phyloP scores from a whole-genome alignment of 2,797 vertebrate species.

The Carapus acus region DNA sequence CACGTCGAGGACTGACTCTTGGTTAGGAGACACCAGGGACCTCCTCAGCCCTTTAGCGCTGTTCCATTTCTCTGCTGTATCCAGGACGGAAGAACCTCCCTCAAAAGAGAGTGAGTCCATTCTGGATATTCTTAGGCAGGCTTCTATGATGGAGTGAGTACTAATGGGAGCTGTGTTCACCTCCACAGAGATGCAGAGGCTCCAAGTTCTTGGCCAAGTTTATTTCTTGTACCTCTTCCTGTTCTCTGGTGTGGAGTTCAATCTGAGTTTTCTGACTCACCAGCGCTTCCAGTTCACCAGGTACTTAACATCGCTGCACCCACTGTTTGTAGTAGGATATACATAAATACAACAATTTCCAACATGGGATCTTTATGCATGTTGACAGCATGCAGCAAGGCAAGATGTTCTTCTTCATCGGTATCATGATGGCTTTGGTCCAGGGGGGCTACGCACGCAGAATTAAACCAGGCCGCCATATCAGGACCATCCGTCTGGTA shows the following conservation, averaged over 20 bases:
- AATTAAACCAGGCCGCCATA: slow-evolving; percentile 84
- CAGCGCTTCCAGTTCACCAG: slow-evolving; percentile 94
- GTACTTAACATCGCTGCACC: slow-evolving; percentile 66
- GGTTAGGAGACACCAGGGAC: slow-evolving; percentile 69
- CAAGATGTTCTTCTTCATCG: slow-evolving; percentile 99
- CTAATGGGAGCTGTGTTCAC: slow-evolving; percentile 2
- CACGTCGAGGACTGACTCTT: too few species aligned
- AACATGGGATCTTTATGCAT: not conserved
- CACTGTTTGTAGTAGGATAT: too few species aligned
- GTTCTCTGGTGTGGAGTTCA: slow-evolving; percentile 95
- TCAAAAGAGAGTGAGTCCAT: slow-evolving; percentile 73
- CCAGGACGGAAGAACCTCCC: slow-evolving; percentile 71
- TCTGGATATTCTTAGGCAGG: not conserved
- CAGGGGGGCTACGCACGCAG: slow-evolving; percentile 90
- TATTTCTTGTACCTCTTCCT: slow-evolving; percentile 96
- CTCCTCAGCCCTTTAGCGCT: slow-evolving; percentile 85
- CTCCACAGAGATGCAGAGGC: slow-evolving; percentile 75
- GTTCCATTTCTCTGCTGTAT: slow-evolving; percentile 85
- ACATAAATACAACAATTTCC: too few species aligned
- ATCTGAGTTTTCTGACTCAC: slow-evolving; percentile 90
- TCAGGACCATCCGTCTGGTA: slow-evolving; percentile 81
- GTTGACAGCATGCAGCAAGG: slow-evolving; percentile 89
- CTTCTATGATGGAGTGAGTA: not conserved
- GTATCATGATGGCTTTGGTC: slow-evolving; percentile 89
- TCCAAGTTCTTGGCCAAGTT: slow-evolving; percentile 80